Conservation (phyloP, 2,113 vertebrate species). For the Anarrhichthys ocellatus region DNA sequence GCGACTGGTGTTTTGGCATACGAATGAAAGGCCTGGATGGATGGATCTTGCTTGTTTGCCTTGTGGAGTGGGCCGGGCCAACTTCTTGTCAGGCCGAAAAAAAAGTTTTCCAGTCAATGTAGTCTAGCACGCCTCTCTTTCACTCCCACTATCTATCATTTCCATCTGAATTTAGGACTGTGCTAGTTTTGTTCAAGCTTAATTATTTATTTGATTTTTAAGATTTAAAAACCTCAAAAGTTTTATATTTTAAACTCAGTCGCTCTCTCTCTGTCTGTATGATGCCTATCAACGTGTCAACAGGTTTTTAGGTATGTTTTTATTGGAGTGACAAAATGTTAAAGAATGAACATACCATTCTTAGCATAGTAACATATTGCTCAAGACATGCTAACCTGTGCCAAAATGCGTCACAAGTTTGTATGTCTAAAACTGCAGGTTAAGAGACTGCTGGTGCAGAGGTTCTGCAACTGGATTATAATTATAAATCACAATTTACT, state of each 20-base stretch:
- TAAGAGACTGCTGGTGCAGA: not conserved
- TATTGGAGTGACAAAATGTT: not conserved
- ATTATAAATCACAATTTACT: not conserved
- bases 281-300: not conserved
- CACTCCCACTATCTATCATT: constrained; percentile 34
- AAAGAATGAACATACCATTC: not conserved
- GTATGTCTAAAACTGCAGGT: not conserved
- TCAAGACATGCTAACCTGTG: not conserved
- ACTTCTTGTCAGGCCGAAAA: constrained; percentile 78
- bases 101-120: constrained; percentile 78
- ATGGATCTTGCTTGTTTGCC: constrained; percentile 79
- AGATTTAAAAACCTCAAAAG: not conserved
- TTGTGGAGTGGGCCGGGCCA: constrained; percentile 72
- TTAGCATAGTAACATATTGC: not conserved
- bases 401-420: constrained; percentile 3
- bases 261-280: not conserved
- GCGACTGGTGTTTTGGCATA: constrained; percentile 79
- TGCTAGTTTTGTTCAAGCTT: not conserved
- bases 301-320: not conserved
- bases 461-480: not conserved
- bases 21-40: constrained; percentile 69
- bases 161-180: constrained; percentile 16
- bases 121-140: constrained; percentile 61
- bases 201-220: constrained; percentile 14
- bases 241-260: not conserved